phyloP scores from a whole-genome alignment of 2,797 vertebrate species.

The Eidolon dupreanum region DNA sequence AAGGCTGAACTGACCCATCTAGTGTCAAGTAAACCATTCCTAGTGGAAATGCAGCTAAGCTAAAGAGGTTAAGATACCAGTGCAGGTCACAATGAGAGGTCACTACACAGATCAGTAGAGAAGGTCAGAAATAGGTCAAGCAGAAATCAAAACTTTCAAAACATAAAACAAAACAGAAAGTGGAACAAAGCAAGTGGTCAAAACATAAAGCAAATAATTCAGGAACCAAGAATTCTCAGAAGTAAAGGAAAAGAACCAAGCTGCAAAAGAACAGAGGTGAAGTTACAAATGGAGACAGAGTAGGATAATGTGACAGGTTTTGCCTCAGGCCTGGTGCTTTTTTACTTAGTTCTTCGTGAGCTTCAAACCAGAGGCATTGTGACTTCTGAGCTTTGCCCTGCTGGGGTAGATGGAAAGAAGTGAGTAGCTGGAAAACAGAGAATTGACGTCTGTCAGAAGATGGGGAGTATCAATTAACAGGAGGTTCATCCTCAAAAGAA shows the following conservation, averaged over 20 bases:
- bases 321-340: neutral
- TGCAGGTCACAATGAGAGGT: neutral
- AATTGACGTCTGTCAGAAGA: neutral
- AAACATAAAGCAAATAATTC: neutral
- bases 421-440: neutral
- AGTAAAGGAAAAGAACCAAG: neutral
- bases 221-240: neutral
- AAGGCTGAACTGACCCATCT: neutral
- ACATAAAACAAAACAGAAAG: neutral
- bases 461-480: neutral
- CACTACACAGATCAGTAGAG: neutral
- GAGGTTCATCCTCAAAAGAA: neutral
- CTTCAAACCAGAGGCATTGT: neutral
- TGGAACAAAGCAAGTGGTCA: neutral
- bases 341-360: slow-evolving; percentile 19
- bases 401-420: neutral
- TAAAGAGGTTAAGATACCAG: neutral
- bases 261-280: neutral
- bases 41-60: neutral
- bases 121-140: neutral
- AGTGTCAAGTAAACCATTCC: neutral
- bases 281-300: neutral
- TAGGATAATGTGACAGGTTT: neutral
- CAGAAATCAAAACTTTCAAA: neutral
- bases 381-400: neutral